These are phyloP conservation scores for Crotalus tigris DNA, from an alignment of 2,113 vertebrate species.

Conservation along the genomic window DNA sequence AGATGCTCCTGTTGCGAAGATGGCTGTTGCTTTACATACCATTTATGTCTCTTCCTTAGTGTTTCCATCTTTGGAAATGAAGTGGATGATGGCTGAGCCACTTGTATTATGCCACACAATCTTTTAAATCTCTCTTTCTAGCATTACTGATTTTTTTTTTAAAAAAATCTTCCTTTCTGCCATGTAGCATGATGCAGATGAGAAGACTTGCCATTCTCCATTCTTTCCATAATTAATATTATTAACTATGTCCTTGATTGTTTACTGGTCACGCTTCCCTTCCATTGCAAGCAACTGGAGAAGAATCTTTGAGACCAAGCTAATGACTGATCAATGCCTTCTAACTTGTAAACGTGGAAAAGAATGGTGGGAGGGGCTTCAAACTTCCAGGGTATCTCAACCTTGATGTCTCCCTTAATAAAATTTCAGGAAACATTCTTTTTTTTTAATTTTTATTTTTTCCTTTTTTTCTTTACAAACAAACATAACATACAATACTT, in stretches of 20 bases:
- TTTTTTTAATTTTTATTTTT: no score
- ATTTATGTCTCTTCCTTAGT: neutral
- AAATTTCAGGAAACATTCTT: neutral
- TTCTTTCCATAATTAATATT: neutral
- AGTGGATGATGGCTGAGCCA: neutral
- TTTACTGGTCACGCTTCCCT: neutral
- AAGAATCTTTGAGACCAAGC: neutral
- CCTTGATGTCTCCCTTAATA: neutral
- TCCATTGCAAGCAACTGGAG: neutral
- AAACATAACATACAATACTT: no score
- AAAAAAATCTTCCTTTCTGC: neutral
- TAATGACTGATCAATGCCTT: neutral
- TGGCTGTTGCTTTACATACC: neutral
- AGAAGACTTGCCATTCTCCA: neutral
- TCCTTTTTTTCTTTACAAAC: no score
- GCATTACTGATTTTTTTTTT: neutral
- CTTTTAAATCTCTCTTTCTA: neutral
- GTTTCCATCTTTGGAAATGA: neutral
- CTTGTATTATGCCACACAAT: no score
- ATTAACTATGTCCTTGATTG: neutral
- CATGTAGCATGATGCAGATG: neutral
- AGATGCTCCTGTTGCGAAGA: neutral
- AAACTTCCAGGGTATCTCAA: neutral
- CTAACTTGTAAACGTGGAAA: neutral
- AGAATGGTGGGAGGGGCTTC: neutral